Percentiles rank a stretch among this genome's conserved stretches.
Evolutionary conservation across 2,888 invertebrate genomes (phyloP).

Genomic region (Catocala fraxini): DNA sequence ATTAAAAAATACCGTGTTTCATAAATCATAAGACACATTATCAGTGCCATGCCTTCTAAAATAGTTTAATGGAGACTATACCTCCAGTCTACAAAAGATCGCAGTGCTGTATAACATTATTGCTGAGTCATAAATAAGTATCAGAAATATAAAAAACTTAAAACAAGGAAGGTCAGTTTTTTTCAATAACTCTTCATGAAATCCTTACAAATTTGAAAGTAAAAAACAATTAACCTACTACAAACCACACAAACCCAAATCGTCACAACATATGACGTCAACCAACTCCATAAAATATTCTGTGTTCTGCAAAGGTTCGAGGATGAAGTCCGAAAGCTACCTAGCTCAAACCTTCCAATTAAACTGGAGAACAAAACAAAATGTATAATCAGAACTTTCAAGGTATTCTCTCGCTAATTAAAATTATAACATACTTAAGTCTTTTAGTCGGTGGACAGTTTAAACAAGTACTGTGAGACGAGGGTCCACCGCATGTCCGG

Average conservation of each 20-base stretch:
- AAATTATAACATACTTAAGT: slow-evolving; percentile 43
- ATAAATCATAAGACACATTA: too few species aligned
- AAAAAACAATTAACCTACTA: neutral
- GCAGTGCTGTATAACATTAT: too few species aligned
- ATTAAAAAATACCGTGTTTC: too few species aligned
- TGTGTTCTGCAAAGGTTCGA: slow-evolving; percentile 4
- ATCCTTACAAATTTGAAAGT: neutral
- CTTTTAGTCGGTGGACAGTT: slow-evolving; percentile 18
- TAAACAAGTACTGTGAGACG: slow-evolving; percentile 40
- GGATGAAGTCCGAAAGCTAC: slow-evolving; percentile 11
- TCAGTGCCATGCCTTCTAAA: too few species aligned
- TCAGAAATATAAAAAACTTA: too few species aligned
- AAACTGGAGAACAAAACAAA: slow-evolving; percentile 34
- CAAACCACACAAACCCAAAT: neutral
- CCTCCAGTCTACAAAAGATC: too few species aligned
- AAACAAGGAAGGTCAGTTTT: too few species aligned
- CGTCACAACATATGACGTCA: neutral
- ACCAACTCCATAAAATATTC: slow-evolving; percentile 13
- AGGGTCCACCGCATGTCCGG: slow-evolving; percentile 36
- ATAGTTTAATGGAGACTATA: too few species aligned
- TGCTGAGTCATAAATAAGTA: too few species aligned
- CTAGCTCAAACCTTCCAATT: slow-evolving; percentile 19
- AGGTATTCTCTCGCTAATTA: slow-evolving; percentile 42
- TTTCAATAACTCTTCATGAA: too few species aligned
- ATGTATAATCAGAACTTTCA: slow-evolving; percentile 32